These are phyloP conservation scores for Rousettus leschenaultii DNA, from an alignment of 2,113 vertebrate genomes.

Conservation along the genomic window DNA sequence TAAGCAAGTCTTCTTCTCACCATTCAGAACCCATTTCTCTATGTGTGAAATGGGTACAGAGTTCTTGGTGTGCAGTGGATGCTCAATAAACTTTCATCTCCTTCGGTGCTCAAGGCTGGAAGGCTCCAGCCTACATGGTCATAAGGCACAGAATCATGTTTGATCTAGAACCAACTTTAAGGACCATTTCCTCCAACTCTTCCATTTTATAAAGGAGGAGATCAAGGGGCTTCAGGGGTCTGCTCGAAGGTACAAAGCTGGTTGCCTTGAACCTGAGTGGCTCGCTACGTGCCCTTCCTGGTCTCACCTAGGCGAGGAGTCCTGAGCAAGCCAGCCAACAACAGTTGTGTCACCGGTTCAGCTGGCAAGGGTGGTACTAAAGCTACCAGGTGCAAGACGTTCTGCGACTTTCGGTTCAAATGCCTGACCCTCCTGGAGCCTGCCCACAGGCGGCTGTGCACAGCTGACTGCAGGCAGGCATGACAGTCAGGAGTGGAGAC, in stretches of 20 bases:
- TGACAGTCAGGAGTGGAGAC: background rate
- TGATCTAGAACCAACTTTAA: background rate
- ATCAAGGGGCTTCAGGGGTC: background rate
- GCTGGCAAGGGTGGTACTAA: too few species aligned
- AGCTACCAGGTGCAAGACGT: too few species aligned
- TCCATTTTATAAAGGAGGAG: background rate
- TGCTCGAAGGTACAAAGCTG: background rate
- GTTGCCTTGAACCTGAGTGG: background rate
- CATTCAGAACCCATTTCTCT: background rate
- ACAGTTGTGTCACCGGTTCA: background rate
- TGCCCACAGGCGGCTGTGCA: background rate
- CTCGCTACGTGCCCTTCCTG: accelerated
- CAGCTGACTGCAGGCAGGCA: background rate
- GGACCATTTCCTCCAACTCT: background rate
- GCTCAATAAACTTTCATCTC: background rate
- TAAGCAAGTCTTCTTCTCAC: background rate
- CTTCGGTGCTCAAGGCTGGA: background rate
- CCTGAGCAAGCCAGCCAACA: background rate
- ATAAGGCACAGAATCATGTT: too few species aligned
- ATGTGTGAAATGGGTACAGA: background rate
- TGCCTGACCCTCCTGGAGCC: background rate
- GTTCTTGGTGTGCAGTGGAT: background rate
- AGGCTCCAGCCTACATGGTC: background rate
- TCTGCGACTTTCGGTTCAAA: background rate
- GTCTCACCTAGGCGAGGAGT: background rate